Percentiles rank a stretch among this genome's conserved stretches.
These are phyloP conservation scores for Elephas maximus DNA, from an alignment of 2,113 vertebrate genomes.

Conservation along the genomic window DNA sequence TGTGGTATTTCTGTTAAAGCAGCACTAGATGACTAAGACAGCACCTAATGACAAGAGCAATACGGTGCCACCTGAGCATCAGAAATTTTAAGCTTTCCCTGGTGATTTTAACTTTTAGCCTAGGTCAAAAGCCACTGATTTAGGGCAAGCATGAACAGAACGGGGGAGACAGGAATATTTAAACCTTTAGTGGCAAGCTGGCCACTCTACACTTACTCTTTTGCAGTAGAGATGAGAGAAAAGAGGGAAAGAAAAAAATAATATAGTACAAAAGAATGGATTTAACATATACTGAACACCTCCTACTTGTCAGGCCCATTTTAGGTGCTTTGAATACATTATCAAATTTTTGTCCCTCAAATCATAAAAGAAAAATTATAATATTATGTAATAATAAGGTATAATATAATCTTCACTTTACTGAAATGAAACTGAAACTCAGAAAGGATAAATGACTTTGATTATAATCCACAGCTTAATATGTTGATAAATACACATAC, in stretches of 20 bases:
- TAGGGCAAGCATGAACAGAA: neutral
- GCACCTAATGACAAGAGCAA: no score
- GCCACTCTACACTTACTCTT: neutral
- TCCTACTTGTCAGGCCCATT: neutral
- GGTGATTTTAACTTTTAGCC: neutral
- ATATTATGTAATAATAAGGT: no score
- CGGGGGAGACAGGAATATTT: neutral
- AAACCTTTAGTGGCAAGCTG: neutral
- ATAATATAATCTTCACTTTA: neutral
- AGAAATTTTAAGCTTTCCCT: neutral
- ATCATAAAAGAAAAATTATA: neutral
- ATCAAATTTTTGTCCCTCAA: conserved; percentile 21
- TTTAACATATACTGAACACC: neutral
- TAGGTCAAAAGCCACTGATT: neutral
- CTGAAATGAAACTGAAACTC: neutral
- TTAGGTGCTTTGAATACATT: neutral
- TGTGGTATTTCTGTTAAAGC: no score
- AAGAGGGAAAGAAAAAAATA: neutral
- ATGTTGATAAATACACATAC: neutral
- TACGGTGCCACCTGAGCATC: neutral
- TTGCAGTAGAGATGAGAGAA: neutral
- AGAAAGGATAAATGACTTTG: no score
- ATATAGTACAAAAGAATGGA: neutral
- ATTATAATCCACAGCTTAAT: neutral
- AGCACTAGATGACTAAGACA: no score